phyloP scores from a whole-genome alignment of 2,797 vertebrate genomes.

The Hoplostethus mediterraneus region DNA sequence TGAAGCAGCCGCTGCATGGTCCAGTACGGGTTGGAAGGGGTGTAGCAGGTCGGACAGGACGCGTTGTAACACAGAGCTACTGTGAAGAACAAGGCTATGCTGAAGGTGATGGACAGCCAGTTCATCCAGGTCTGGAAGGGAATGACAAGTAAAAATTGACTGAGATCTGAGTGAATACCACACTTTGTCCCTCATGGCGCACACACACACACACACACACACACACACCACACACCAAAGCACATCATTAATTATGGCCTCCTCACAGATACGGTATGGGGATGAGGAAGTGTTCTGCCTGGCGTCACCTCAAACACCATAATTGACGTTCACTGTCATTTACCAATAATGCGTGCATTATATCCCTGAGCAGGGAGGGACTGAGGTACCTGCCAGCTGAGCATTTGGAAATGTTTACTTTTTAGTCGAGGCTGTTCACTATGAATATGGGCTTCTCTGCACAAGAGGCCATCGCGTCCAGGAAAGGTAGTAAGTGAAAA shows the following conservation, averaged over 20 bases:
- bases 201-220: not conserved
- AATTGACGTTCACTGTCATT: slow-evolving; percentile 55
- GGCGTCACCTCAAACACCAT: slow-evolving; percentile 54
- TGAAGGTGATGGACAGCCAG: slow-evolving; percentile 92
- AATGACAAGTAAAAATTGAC: not conserved
- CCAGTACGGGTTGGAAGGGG: slow-evolving; percentile 98
- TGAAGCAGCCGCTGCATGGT: slow-evolving; percentile 92
- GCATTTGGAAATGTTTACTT: slow-evolving; percentile 50
- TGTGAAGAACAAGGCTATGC: slow-evolving; percentile 90
- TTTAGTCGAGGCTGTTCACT: slow-evolving; percentile 30
- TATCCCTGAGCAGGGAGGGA: slow-evolving; percentile 51
- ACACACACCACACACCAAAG: not conserved
- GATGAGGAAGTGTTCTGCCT: not conserved
- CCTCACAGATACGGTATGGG: slow-evolving; percentile 33
- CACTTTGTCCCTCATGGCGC: slow-evolving; percentile 24
- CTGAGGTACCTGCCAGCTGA: slow-evolving; percentile 50
- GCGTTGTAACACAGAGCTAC: slow-evolving; percentile 94
- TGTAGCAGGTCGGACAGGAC: slow-evolving; percentile 92
- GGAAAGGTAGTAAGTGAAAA: slow-evolving; percentile 54
- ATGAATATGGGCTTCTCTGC: slow-evolving; percentile 36
- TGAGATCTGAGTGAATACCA: not conserved
- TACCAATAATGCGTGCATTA: slow-evolving; percentile 37
- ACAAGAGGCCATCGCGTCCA: slow-evolving; percentile 34
- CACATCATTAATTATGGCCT: slow-evolving; percentile 55
- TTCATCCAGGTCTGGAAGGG: slow-evolving; percentile 93